These are phyloP conservation scores for Schizotus pectinicornis DNA, from an alignment of 2,888 invertebrate genomes.

Conservation along the genomic window DNA sequence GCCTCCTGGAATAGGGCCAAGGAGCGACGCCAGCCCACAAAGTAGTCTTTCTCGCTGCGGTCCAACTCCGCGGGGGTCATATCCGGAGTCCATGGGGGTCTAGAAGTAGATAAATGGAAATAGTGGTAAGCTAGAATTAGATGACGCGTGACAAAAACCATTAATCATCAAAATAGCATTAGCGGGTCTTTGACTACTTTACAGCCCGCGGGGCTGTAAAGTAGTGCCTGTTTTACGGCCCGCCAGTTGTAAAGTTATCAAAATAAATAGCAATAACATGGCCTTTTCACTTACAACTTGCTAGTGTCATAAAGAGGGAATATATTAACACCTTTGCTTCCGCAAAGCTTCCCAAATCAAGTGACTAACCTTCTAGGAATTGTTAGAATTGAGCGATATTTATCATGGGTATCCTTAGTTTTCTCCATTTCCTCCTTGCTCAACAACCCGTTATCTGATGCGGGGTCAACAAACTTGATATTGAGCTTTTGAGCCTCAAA, in stretches of 20 bases:
- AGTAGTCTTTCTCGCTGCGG: conserved; percentile 78
- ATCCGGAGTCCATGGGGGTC: conserved; percentile 80
- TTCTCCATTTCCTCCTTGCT: conserved; percentile 64
- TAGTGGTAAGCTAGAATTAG: too few relatives aligned
- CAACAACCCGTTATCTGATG: conserved; percentile 66
- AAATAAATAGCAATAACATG: too few relatives aligned
- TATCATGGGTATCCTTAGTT: conserved; percentile 63
- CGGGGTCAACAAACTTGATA: conserved; percentile 74
- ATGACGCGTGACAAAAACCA: too few relatives aligned
- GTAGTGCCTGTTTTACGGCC: too few relatives aligned
- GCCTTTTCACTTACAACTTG: too few relatives aligned
- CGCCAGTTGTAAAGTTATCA: too few relatives aligned
- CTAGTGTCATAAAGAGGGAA: conserved; percentile 27
- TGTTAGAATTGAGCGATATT: conserved; percentile 69
- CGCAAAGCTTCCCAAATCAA: too few relatives aligned
- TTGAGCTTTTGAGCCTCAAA: conserved; percentile 92
- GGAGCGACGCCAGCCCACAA: conserved; percentile 88
- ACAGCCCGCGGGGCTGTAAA: too few relatives aligned
- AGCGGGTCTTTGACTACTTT: too few relatives aligned
- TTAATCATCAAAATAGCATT: too few relatives aligned
- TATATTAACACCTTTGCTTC: neutral
- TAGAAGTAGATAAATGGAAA: conserved; percentile 55
- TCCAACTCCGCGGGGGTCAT: conserved; percentile 83
- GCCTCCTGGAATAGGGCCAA: conserved; percentile 80
- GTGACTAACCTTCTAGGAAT: conserved; percentile 77